phyloP scores from a whole-genome alignment of 2,113 vertebrate species.

The Ahaetulla prasina region DNA sequence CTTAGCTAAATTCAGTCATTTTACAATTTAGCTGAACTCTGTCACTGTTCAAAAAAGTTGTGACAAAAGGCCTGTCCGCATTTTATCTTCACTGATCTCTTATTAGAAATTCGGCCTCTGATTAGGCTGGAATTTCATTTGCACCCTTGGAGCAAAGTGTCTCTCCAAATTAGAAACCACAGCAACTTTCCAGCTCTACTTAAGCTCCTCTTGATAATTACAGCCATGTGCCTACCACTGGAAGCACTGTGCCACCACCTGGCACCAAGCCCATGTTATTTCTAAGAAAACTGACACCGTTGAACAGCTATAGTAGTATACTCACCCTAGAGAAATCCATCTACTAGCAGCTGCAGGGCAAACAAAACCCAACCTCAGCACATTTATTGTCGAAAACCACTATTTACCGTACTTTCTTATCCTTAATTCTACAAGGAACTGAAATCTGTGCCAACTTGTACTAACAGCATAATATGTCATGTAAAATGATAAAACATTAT shows the following conservation, averaged over 20 bases:
- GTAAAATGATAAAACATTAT: rapidly evolving
- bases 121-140: background rate
- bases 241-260: constrained; percentile 53
- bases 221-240: background rate
- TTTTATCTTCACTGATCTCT: background rate
- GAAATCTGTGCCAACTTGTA: background rate
- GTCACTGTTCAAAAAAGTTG: background rate
- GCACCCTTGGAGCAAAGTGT: background rate
- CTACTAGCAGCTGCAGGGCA: background rate
- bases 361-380: background rate
- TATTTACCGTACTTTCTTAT: rapidly evolving
- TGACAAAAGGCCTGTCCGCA: background rate
- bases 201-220: background rate
- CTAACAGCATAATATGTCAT: background rate
- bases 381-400: background rate
- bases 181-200: background rate
- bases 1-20: background rate
- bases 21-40: rapidly evolving
- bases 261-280: constrained; percentile 13
- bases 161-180: background rate
- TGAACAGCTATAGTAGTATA: background rate
- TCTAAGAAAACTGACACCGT: background rate
- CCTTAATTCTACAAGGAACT: background rate
- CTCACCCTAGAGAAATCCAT: background rate
- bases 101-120: background rate